Conservation (phyloP, 2,888 invertebrate species). For the Chrysolina americana region DNA sequence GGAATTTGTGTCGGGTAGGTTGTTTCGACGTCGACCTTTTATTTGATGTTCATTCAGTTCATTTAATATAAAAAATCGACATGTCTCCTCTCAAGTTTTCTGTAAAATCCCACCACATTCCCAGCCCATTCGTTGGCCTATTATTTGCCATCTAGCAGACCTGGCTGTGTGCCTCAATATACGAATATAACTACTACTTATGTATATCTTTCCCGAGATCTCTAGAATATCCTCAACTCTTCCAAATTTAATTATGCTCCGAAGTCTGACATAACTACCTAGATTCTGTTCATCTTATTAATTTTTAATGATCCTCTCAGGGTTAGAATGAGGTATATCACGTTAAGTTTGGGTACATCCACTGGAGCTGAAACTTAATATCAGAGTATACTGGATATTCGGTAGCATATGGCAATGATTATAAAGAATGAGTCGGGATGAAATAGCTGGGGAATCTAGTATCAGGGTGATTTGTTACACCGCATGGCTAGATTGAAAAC, state of each 20-base stretch:
- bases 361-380: not conserved
- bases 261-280: not conserved
- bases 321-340: not conserved
- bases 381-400: not conserved
- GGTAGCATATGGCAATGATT: not conserved
- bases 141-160: too few relatives aligned
- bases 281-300: not conserved
- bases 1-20: too few relatives aligned
- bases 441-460: not conserved
- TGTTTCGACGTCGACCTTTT: too few relatives aligned
- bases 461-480: not conserved
- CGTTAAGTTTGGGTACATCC: not conserved
- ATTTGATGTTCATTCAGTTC: too few relatives aligned
- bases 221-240: not conserved
- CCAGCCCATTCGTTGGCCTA: too few relatives aligned
- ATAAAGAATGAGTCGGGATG: not conserved
- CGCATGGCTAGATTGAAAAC: not conserved
- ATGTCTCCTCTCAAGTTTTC: too few relatives aligned
- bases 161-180: too few relatives aligned
- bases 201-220: not conserved
- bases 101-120: too few relatives aligned
- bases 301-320: not conserved
- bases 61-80: too few relatives aligned
- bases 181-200: too few relatives aligned
- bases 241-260: not conserved